Conservation (phyloP, 2,888 invertebrate genomes). For the Nomada goodeniana region DNA sequence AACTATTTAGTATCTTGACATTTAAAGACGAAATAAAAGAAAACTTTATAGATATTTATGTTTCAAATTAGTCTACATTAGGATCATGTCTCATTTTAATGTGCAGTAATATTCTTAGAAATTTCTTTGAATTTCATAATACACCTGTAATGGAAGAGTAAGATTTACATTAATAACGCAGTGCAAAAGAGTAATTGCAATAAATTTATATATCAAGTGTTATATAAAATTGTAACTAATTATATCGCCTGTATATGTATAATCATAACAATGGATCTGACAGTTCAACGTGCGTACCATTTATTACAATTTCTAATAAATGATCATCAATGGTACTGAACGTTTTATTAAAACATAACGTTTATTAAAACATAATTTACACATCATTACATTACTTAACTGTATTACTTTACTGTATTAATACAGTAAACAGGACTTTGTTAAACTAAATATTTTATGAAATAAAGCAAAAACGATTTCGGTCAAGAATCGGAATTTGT, state of each 20-base stretch:
- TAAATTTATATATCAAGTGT: no score
- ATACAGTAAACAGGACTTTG: neutral
- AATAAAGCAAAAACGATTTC: neutral
- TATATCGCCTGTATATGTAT: neutral
- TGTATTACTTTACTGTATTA: no score
- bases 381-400: neutral
- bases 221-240: no score
- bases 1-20: constrained; percentile 48
- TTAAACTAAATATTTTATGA: neutral
- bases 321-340: neutral
- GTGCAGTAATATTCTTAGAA: constrained; percentile 12
- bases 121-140: constrained; percentile 40
- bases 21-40: constrained; percentile 44
- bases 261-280: neutral
- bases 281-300: neutral
- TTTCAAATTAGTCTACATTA: constrained; percentile 37
- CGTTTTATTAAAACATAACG: neutral
- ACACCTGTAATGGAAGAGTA: constrained; percentile 55
- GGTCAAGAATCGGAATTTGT: neutral
- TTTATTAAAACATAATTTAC: neutral
- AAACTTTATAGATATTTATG: constrained; percentile 8
- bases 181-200: neutral
- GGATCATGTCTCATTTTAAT: constrained; percentile 36
- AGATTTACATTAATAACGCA: constrained; percentile 2
- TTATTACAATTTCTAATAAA: neutral